These are phyloP conservation scores for Dastarcus helophoroides DNA, from an alignment of 2,888 invertebrate genomes.

Conservation along the genomic window DNA sequence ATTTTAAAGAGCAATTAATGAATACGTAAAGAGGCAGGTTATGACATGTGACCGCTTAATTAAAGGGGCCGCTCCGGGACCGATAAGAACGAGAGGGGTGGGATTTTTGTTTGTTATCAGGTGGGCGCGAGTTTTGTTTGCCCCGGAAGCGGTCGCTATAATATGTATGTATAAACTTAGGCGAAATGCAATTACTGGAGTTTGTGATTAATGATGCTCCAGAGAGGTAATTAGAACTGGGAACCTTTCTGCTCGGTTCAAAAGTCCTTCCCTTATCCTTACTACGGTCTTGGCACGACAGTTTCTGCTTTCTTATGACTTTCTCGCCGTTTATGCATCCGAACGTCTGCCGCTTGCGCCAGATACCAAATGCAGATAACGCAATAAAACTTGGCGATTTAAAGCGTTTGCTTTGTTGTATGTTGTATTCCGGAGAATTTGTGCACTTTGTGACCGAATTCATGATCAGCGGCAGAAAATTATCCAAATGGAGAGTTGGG, in stretches of 20 bases:
- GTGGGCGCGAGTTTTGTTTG: constrained; percentile 6
- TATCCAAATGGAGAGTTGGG: too few relatives aligned
- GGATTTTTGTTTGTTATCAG: constrained; percentile 1
- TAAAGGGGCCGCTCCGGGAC: not conserved
- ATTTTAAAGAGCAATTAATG: too few relatives aligned
- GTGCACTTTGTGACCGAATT: too few relatives aligned
- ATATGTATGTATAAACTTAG: constrained; percentile 26
- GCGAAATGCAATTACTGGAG: constrained; percentile 27
- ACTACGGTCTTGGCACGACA: not conserved
- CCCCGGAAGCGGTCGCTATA: constrained; percentile 21
- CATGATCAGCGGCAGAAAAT: too few relatives aligned
- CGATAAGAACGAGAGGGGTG: not conserved
- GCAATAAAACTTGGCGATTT: too few relatives aligned
- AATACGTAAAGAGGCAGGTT: too few relatives aligned
- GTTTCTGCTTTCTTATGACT: not conserved
- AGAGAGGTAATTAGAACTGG: constrained; percentile 31
- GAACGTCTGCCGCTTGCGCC: not conserved
- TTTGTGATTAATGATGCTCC: constrained; percentile 33
- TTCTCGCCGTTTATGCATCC: not conserved
- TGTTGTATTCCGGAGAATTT: too few relatives aligned
- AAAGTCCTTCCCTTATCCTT: not conserved
- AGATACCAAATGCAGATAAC: too few relatives aligned
- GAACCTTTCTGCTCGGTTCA: constrained; percentile 16
- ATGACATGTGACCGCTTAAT: too few relatives aligned
- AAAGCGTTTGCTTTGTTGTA: too few relatives aligned